Evolutionary conservation across 2,113 vertebrate genomes (phyloP).

Genomic region (Scomber scombrus): DNA sequence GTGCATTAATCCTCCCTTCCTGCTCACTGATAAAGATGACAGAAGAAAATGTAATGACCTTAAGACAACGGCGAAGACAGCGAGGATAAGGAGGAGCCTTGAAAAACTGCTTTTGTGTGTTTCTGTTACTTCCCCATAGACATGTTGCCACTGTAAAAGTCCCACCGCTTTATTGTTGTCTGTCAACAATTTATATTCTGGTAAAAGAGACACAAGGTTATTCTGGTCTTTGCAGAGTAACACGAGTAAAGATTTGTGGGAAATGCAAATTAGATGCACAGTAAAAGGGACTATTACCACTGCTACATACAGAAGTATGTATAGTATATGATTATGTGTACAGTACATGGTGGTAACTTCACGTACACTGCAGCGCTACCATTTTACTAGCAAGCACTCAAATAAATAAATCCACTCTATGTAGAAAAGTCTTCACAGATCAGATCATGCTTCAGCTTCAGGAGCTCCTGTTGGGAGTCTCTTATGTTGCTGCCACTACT

Average conservation of each 20-base stretch:
- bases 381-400: slow-evolving; percentile 24
- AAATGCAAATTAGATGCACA: slow-evolving; percentile 40
- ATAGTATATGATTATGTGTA: slow-evolving; percentile 13
- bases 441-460: slow-evolving; percentile 6
- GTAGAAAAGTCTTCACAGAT: neutral
- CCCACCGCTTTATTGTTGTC: neutral
- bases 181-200: neutral
- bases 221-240: slow-evolving; percentile 18
- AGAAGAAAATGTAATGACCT: slow-evolving; percentile 26
- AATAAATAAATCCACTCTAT: neutral
- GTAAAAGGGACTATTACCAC: slow-evolving; percentile 25
- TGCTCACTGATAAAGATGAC: slow-evolving; percentile 25
- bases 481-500: neutral
- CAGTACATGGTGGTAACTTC: neutral
- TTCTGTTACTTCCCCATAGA: neutral
- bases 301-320: slow-evolving; percentile 14
- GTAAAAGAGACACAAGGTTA: neutral
- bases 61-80: neutral
- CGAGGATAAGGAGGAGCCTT: slow-evolving; percentile 5
- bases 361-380: slow-evolving; percentile 16
- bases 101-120: slow-evolving; percentile 4
- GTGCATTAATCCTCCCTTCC: slow-evolving; percentile 51
- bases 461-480: slow-evolving; percentile 18
- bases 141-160: slow-evolving; percentile 35
- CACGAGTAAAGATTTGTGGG: slow-evolving; percentile 22